Conservation (phyloP, 2,113 vertebrate genomes). For the Lycaon pictus region DNA sequence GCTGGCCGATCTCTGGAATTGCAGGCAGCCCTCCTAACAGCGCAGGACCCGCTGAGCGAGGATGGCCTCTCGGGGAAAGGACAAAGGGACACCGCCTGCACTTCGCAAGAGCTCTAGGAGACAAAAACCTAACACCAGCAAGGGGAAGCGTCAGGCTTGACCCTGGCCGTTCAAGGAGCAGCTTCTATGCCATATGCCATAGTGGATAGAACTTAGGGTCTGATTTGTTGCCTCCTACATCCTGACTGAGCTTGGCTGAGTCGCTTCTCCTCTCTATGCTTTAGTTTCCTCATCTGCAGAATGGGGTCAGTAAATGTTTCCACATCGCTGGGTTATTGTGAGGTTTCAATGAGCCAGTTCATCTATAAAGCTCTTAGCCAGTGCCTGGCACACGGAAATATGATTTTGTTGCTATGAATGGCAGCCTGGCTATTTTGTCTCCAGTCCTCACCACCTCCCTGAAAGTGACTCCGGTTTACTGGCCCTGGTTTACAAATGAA, state of each 20-base stretch:
- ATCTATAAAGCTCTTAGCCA: too few relatives aligned
- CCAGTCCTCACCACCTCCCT: background rate
- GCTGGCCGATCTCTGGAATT: fast-evolving
- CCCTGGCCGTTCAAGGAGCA: background rate
- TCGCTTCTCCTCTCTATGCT: background rate
- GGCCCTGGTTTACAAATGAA: background rate
- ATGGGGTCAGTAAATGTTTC: background rate
- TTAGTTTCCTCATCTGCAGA: background rate
- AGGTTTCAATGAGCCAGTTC: background rate
- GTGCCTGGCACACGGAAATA: background rate
- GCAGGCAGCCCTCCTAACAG: background rate
- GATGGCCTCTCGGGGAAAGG: background rate
- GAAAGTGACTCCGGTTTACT: background rate
- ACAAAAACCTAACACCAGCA: background rate
- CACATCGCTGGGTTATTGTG: background rate
- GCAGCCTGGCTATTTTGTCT: too few relatives aligned
- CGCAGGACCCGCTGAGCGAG: fast-evolving
- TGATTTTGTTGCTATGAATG: background rate
- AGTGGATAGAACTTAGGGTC: fast-evolving
- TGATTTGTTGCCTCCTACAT: fast-evolving
- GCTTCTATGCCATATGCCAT: fast-evolving
- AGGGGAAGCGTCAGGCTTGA: background rate
- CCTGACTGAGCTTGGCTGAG: background rate
- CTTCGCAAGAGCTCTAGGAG: background rate
- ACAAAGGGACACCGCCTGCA: fast-evolving